Evolutionary conservation across 2,888 invertebrate species (phyloP), one percentile per base, ranked within the genome.

Genomic region (Drosophila limbata): DNA sequence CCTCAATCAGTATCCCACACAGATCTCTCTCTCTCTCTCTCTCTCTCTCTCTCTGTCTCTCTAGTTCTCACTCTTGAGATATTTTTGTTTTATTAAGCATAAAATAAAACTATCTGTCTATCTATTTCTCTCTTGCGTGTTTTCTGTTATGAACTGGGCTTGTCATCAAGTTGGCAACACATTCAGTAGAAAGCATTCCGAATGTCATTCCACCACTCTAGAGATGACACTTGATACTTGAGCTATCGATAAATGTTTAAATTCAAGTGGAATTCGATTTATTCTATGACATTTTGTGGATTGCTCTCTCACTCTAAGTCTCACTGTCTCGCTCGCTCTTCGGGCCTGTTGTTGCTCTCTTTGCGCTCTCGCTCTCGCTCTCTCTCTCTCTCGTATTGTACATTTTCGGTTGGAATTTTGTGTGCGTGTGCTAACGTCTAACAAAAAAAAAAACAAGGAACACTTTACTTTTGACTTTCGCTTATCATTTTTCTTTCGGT

Each of bases 371-470:
- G 25, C 25, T 68, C 42, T 44, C 76, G n/a, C 25, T 25, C 25
- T 25, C 21, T 82, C 70, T 33, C 69, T 81, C 75, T 76, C 78
- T 76, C 79, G 83, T 88, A 85, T 74, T 77, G 79, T 79, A 72
- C 75, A 79, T 80, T 84, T 80, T 63, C 81, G 89, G 85, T 88
- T 88, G 88, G 81, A 86, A 84, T 82, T 86, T 87, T 91, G 90
- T 92, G 91, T 92, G 92, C 92, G 92, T 92, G 92, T 92, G 92
- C 92, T 92, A 92, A 92, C 89, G 90, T 88, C 83, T 69, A 69
- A 86, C 53, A 77, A 71, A 72, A 45, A 45, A 67, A 61, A 45
- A 51, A 37, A 44, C 56, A 52, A 64, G 45, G 59, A 59, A 64
- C 55, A 74, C 68, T 74, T 77, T 66, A 71, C 63, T 69, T 80